Evolutionary conservation across 1,140 invertebrate species (phyloP).

Genomic region (Macrosteles quadrilineatus): DNA sequence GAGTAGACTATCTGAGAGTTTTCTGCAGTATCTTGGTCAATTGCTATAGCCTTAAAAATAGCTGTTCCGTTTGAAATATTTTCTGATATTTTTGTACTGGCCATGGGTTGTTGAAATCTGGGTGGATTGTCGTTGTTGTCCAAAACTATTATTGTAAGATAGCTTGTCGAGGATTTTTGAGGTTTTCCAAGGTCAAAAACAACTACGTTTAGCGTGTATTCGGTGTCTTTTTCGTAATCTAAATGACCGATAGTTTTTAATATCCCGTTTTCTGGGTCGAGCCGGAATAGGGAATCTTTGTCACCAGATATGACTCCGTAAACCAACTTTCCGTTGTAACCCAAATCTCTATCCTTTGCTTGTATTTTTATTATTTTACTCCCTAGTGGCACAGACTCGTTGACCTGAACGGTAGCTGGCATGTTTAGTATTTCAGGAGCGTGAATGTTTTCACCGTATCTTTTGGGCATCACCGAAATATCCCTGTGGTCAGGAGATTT

Average conservation of each 20-base stretch:
- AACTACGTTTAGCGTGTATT: constrained; percentile 84
- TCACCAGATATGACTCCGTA: constrained; percentile 87
- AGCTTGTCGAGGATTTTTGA: constrained; percentile 70
- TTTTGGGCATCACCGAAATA: constrained; percentile 72
- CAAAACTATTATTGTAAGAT: constrained; percentile 72
- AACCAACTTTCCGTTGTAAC: constrained; percentile 87
- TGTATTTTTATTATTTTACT: constrained; percentile 68
- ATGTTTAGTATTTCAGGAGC: constrained; percentile 77
- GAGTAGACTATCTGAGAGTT: constrained; percentile 79
- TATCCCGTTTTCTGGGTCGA: constrained; percentile 82
- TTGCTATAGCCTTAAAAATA: constrained; percentile 81
- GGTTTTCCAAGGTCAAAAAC: constrained; percentile 85
- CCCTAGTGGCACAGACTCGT: constrained; percentile 82
- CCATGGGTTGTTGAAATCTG: constrained; percentile 77
- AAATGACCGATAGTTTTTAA: constrained; percentile 80
- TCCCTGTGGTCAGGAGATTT: constrained; percentile 58
- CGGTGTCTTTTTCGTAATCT: constrained; percentile 82
- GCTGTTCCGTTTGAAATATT: constrained; percentile 79
- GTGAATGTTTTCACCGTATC: constrained; percentile 83
- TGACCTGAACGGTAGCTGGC: constrained; percentile 74
- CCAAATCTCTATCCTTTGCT: constrained; percentile 80
- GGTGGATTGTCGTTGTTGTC: constrained; percentile 88
- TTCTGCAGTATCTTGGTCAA: constrained; percentile 78
- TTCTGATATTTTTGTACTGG: constrained; percentile 81
- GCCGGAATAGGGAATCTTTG: constrained; percentile 80